A percentile compares a stretch with the other conserved stretches of the same genome.
Conservation (phyloP, 2,113 vertebrate species). For the Sitta europaea region DNA sequence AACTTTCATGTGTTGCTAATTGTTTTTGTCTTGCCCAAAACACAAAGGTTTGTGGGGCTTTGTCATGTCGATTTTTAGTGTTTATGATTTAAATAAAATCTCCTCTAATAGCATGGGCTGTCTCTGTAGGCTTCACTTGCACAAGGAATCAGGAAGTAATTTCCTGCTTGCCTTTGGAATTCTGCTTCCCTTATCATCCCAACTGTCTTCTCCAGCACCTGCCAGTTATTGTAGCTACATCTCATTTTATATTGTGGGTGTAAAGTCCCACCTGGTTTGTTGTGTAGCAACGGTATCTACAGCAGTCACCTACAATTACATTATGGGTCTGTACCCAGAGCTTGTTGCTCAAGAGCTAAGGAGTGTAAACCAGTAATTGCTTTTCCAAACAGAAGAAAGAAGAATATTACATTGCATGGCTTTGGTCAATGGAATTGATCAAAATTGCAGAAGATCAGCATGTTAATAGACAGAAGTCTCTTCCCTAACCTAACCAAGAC, state of each 20-base stretch:
- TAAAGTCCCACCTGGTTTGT: conserved; percentile 33
- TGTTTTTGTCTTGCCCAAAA: background rate
- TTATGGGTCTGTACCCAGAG: background rate
- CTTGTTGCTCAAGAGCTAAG: background rate
- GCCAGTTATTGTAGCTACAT: background rate
- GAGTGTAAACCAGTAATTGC: background rate
- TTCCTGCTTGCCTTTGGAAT: background rate
- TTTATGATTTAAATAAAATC: background rate
- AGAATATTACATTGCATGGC: background rate
- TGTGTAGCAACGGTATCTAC: background rate
- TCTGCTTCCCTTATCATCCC: background rate
- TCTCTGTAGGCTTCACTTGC: background rate
- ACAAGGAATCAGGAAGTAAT: background rate
- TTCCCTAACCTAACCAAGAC: background rate
- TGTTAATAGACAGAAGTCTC: background rate
- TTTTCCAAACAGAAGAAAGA: background rate
- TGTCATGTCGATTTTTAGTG: background rate
- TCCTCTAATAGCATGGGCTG: background rate
- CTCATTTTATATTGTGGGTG: background rate
- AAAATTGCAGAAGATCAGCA: background rate
- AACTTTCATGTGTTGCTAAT: background rate
- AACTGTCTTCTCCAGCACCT: background rate
- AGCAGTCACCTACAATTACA: background rate
- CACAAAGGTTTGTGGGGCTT: background rate
- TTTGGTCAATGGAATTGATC: background rate